Conservation (phyloP, 2,888 invertebrate genomes). For the Ophion obscuratus region DNA sequence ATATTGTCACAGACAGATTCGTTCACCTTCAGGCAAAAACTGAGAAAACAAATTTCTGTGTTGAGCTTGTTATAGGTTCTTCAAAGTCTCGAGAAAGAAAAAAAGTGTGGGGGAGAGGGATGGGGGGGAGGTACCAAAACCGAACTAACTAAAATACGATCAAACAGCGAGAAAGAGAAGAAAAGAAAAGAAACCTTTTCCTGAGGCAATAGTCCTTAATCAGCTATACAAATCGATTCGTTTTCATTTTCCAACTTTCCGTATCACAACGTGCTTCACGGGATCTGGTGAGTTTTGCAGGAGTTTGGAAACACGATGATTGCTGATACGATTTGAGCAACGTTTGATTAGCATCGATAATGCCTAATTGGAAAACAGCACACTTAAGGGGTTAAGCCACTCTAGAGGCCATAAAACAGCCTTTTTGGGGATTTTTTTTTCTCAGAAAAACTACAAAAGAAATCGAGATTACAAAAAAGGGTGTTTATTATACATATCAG, state of each 20-base stretch:
- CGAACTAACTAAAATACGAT: neutral
- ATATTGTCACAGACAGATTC: constrained; percentile 4
- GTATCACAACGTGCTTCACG: constrained; percentile 25
- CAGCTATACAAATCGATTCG: constrained; percentile 64
- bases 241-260: constrained; percentile 26
- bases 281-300: constrained; percentile 33
- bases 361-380: too few relatives aligned
- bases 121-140: neutral
- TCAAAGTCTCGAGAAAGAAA: neutral
- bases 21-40: constrained; percentile 7
- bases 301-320: constrained; percentile 18
- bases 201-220: constrained; percentile 60
- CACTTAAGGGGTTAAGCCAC: too few relatives aligned
- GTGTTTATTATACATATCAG: too few relatives aligned
- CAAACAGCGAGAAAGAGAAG: neutral
- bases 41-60: neutral
- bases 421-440: too few relatives aligned
- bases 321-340: too few relatives aligned
- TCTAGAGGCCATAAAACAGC: too few relatives aligned
- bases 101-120: neutral
- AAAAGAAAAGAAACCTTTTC: constrained; percentile 26
- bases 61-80: constrained; percentile 1
- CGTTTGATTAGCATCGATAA: too few relatives aligned
- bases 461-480: too few relatives aligned
- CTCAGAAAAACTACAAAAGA: too few relatives aligned